Conservation (phyloP, 2,797 vertebrate genomes). For the Emys orbicularis region DNA sequence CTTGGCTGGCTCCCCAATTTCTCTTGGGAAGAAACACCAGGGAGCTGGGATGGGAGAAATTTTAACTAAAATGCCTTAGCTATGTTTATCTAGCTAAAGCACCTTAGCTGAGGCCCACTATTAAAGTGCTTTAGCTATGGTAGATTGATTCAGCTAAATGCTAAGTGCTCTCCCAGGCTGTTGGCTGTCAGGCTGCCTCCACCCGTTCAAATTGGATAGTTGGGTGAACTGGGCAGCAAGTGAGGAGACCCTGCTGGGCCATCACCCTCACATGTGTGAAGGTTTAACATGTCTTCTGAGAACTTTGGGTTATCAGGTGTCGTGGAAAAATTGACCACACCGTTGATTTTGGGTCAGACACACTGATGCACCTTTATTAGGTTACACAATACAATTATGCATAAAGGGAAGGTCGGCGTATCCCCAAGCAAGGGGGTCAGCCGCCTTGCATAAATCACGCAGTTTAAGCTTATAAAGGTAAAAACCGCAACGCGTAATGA, state of each 20-base stretch:
- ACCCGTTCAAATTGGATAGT: background rate
- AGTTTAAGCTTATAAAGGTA: no score
- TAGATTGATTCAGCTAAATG: background rate
- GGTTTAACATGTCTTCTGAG: background rate
- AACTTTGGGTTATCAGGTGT: background rate
- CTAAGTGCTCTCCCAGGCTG: background rate
- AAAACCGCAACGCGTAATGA: no score
- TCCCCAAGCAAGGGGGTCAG: no score
- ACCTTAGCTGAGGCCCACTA: background rate
- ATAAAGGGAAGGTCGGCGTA: no score
- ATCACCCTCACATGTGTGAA: background rate
- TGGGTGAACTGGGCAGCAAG: background rate
- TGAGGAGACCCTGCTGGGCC: background rate
- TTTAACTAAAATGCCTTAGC: background rate
- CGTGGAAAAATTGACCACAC: no score
- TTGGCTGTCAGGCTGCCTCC: background rate
- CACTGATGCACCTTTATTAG: no score
- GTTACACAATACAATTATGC: no score
- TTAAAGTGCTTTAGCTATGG: background rate
- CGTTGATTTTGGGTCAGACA: no score
- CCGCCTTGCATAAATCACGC: no score
- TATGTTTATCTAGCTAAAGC: background rate
- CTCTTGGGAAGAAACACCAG: background rate
- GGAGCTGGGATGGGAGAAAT: background rate
- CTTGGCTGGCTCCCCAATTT: background rate